A percentile compares a stretch with the other conserved stretches of the same genome.
phyloP scores from a whole-genome alignment of 2,888 invertebrate genomes.

The Criorhina ranunculi region DNA sequence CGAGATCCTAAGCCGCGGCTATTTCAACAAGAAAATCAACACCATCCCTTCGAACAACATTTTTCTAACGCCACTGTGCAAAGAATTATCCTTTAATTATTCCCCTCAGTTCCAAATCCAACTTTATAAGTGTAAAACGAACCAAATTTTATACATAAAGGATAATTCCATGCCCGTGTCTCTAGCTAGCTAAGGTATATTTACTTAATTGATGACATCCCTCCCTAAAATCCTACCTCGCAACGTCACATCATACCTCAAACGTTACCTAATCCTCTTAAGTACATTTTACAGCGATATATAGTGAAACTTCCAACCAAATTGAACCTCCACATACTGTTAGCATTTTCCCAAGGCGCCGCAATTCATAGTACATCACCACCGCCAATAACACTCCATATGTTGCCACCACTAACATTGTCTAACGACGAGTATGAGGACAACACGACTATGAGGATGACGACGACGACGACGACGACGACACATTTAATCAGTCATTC shows the following conservation, averaged over 20 bases:
- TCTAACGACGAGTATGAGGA: constrained; percentile 9
- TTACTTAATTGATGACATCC: constrained; percentile 26
- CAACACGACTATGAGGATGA: constrained; percentile 13
- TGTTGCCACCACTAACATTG: constrained; percentile 55
- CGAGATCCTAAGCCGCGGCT: too few relatives aligned
- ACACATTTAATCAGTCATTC: constrained; percentile 77
- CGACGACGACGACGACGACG: constrained; percentile 59
- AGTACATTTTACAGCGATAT: constrained; percentile 48
- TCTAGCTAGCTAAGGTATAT: neutral
- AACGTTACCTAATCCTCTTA: constrained; percentile 62
- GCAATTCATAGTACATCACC: constrained; percentile 76
- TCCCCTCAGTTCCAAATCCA: too few relatives aligned
- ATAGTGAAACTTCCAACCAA: constrained; percentile 43
- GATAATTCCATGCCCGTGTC: neutral
- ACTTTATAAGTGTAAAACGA: too few relatives aligned
- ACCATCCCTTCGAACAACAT: too few relatives aligned
- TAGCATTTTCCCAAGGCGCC: constrained; percentile 70
- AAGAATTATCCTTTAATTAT: too few relatives aligned
- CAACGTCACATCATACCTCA: constrained; percentile 54
- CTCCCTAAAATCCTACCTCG: constrained; percentile 17
- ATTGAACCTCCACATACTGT: constrained; percentile 50
- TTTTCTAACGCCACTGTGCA: too few relatives aligned
- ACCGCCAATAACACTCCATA: constrained; percentile 76
- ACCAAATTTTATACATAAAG: neutral
- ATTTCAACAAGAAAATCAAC: too few relatives aligned